Percentiles rank a stretch among this genome's conserved stretches.
phyloP scores from a whole-genome alignment of 2,113 vertebrate species.

The Oreochromis aureus region DNA sequence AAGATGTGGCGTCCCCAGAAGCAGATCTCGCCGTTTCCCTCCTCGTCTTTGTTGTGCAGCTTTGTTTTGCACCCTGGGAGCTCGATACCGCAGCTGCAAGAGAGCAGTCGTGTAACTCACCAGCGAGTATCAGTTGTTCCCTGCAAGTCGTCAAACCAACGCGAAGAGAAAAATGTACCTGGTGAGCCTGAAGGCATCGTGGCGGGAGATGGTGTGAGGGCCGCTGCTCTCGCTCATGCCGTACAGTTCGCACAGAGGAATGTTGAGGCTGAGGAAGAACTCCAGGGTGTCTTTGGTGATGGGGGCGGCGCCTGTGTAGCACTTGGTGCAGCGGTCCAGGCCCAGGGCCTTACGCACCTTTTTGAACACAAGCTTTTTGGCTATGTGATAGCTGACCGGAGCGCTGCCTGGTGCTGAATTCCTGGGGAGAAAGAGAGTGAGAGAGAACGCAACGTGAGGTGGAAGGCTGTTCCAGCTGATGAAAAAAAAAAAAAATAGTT shows the following conservation, averaged over 20 bases:
- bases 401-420: background rate
- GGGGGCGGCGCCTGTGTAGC: slow-evolving; percentile 83
- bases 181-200: slow-evolving; percentile 62
- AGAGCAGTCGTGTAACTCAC: background rate
- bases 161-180: slow-evolving; percentile 71
- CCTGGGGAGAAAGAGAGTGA: background rate
- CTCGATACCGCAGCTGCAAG: slow-evolving; percentile 81
- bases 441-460: background rate
- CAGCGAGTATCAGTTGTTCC: accelerated
- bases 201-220: slow-evolving; percentile 76
- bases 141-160: accelerated
- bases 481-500: background rate
- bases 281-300: slow-evolving; percentile 85
- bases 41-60: slow-evolving; percentile 70
- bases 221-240: slow-evolving; percentile 90
- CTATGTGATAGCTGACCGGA: slow-evolving; percentile 79
- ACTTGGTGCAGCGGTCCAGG: slow-evolving; percentile 81
- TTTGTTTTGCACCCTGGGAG: slow-evolving; percentile 78
- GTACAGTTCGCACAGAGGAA: slow-evolving; percentile 84
- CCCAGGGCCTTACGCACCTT: slow-evolving; percentile 82
- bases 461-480: background rate
- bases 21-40: slow-evolving; percentile 83
- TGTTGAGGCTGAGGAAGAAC: slow-evolving; percentile 91
- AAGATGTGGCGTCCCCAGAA: slow-evolving; percentile 90
- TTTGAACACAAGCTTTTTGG: slow-evolving; percentile 81